phyloP scores from a whole-genome alignment of 1,140 invertebrate genomes.

The Drosophila oshimai region DNA sequence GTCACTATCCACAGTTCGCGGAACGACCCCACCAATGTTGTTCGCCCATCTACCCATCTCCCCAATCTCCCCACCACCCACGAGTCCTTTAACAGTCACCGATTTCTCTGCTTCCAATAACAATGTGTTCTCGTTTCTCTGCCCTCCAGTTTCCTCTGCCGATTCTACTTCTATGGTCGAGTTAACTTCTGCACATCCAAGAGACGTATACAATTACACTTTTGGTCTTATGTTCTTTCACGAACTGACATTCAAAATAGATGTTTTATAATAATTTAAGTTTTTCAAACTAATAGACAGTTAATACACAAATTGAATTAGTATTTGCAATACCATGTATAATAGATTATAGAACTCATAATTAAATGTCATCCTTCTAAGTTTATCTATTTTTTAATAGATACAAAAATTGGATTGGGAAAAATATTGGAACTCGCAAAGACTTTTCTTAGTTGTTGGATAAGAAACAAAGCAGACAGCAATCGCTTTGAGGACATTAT shows the following conservation, averaged over 20 bases:
- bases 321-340: too few species aligned
- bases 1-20: slow-evolving; percentile 44
- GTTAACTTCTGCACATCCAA: slow-evolving; percentile 18
- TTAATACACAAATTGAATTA: too few species aligned
- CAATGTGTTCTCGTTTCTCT: slow-evolving; percentile 48
- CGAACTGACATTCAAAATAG: neutral
- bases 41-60: neutral
- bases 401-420: too few species aligned
- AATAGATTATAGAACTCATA: too few species aligned
- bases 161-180: slow-evolving; percentile 14
- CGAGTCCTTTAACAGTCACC: slow-evolving; percentile 31
- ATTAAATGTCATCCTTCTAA: too few species aligned
- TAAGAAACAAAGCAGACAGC: neutral
- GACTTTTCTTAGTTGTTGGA: too few species aligned
- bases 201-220: neutral
- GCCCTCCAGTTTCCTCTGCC: neutral
- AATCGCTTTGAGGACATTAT: neutral
- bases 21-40: slow-evolving; percentile 41
- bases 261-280: neutral
- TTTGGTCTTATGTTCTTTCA: neutral
- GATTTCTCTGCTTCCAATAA: slow-evolving; percentile 51
- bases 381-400: too few species aligned
- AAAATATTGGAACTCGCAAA: too few species aligned
- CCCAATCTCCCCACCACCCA: neutral
- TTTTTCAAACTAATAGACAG: too few species aligned